Conservation (phyloP, 2,797 vertebrate genomes). For the Chelonia mydas region DNA sequence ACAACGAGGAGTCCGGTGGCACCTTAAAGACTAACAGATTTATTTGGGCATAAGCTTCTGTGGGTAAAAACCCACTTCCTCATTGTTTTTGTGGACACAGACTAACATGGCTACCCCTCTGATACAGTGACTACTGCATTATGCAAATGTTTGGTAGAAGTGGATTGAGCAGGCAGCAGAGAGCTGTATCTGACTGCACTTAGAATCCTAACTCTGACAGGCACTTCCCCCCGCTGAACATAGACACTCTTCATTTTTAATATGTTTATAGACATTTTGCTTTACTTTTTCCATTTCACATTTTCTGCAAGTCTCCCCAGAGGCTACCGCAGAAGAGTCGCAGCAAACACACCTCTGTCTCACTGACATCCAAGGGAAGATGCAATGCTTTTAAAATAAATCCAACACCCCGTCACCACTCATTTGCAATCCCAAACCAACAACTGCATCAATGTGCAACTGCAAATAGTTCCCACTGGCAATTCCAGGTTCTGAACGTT, state of each 20-base stretch:
- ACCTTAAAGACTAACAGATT: too few relatives aligned
- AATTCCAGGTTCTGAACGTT: not conserved
- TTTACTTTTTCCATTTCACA: conserved; percentile 13
- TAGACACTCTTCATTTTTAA: conserved; percentile 25
- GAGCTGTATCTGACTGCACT: not conserved
- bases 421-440: not conserved
- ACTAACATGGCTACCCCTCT: too few relatives aligned
- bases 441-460: rapidly evolving
- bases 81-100: too few relatives aligned
- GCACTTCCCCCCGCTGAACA: not conserved
- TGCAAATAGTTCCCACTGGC: not conserved
- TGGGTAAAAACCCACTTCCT: too few relatives aligned
- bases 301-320: not conserved
- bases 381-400: not conserved
- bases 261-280: conserved; percentile 30
- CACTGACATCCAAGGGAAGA: not conserved
- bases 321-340: not conserved
- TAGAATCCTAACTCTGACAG: conserved; percentile 26
- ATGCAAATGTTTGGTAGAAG: not conserved
- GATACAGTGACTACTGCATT: too few relatives aligned
- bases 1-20: too few relatives aligned
- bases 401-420: rapidly evolving
- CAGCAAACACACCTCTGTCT: not conserved
- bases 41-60: too few relatives aligned
- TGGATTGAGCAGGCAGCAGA: not conserved